Evolutionary conservation across 2,888 invertebrate genomes (phyloP).

Genomic region (Coleophora flavipennella): DNA sequence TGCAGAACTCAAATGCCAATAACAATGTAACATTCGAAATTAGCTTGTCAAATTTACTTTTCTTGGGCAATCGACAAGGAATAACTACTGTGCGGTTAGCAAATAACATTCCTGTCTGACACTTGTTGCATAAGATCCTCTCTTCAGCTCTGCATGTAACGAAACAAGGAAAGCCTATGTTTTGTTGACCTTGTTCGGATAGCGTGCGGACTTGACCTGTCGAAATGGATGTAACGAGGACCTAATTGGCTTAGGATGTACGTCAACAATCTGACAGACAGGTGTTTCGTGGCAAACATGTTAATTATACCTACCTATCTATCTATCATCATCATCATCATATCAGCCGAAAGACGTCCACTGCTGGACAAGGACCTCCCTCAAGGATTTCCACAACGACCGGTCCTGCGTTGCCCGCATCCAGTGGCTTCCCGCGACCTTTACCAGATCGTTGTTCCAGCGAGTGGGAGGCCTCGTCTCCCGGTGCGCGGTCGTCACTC

Average conservation of each 20-base stretch:
- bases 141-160: not conserved
- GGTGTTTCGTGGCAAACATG: constrained; percentile 8
- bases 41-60: constrained; percentile 8
- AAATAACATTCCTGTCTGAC: not conserved
- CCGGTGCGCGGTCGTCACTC: too few relatives aligned
- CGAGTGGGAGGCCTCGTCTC: too few relatives aligned
- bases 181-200: constrained; percentile 22
- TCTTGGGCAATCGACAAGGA: constrained; percentile 7
- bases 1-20: constrained; percentile 7
- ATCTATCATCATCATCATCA: too few relatives aligned
- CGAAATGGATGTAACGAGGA: constrained; percentile 11
- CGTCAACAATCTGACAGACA: constrained; percentile 14
- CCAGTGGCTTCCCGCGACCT: too few relatives aligned
- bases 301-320: too few relatives aligned
- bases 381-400: too few relatives aligned
- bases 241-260: constrained; percentile 16
- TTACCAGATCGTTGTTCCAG: too few relatives aligned
- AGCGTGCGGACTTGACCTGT: constrained; percentile 36
- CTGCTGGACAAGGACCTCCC: too few relatives aligned
- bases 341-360: too few relatives aligned
- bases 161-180: not conserved
- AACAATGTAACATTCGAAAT: constrained; percentile 10
- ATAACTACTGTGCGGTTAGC: constrained; percentile 7
- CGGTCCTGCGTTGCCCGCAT: too few relatives aligned
- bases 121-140: constrained; percentile 5